These are phyloP conservation scores for Phyllotis vaccarum DNA, from an alignment of 2,797 vertebrate genomes.

Conservation along the genomic window DNA sequence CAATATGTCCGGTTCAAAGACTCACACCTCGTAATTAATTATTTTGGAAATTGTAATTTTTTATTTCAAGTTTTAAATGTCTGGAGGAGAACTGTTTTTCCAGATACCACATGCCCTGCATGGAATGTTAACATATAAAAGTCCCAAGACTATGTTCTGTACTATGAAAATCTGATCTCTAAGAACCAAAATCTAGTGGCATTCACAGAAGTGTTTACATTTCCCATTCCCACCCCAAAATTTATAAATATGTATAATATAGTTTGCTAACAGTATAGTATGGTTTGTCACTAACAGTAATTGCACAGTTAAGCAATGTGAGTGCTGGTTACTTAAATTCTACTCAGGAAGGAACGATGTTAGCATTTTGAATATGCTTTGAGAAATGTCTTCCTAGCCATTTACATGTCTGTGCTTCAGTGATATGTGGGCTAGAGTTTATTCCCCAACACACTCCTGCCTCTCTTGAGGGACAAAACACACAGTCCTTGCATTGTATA, in stretches of 20 bases:
- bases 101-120: background rate
- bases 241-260: background rate
- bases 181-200: background rate
- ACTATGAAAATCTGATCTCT: background rate
- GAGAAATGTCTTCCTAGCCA: background rate
- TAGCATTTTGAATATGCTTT: background rate
- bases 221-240: background rate
- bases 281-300: background rate
- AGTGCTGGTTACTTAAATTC: background rate
- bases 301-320: background rate
- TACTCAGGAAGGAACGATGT: background rate
- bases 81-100: background rate
- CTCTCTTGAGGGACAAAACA: background rate
- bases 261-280: background rate
- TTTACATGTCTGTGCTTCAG: background rate
- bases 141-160: background rate
- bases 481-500: background rate
- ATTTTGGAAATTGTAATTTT: background rate
- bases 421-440: background rate
- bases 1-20: background rate
- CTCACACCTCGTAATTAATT: background rate
- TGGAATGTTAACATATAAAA: background rate
- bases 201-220: background rate
- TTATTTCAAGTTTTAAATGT: background rate
- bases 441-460: background rate